Evolutionary conservation across 1,140 invertebrate species (phyloP), one percentile per base, ranked within the genome.

Genomic region (Drosophila busckii): DNA sequence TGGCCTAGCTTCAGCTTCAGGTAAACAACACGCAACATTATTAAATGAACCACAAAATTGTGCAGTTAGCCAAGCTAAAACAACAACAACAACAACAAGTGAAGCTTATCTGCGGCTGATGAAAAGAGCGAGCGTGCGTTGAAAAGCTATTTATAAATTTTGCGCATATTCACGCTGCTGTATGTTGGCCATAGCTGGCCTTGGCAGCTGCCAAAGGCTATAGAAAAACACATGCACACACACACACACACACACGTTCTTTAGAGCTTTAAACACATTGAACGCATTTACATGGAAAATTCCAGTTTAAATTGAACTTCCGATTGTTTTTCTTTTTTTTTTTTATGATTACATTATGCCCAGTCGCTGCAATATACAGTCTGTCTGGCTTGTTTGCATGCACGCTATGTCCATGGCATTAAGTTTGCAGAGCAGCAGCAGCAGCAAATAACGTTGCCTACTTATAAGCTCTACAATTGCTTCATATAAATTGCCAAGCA

Each of bases 21-120:
- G 75, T 80, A 80, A 80, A 80, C 63, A 80, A 73, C 59, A 82
- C 68, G 75, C 62, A 64, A 66, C 55, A 80, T 80, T 68, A 80
- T 80, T 80, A 82, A 80, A 80, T 80, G 73, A 80, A 80, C 73
- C 73, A 69, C 75, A 82, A 80, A 80, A 82, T 82, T 82, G 73
- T 80, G 68, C 64, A 82, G 69, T 65, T 76, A 59, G 31, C 60
- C 65, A 45, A 65, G 62, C 44, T 31, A 12, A 15, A 40, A 17
- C 20, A 42, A 48, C 40, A 35, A 37, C 12, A 8, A 23, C 3
- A 10, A 5, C 17, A 42, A 13, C 16, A 48, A 34, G 32, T 45
- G 10, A n/a, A 28, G 28, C 32, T 49, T 54, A 56, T 64, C 62
- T 64, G 50, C 35, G 50, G 41, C 28, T 34, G 31, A 8, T 1